phyloP scores from a whole-genome alignment of 2,113 vertebrate species.

The Eublepharis macularius region DNA sequence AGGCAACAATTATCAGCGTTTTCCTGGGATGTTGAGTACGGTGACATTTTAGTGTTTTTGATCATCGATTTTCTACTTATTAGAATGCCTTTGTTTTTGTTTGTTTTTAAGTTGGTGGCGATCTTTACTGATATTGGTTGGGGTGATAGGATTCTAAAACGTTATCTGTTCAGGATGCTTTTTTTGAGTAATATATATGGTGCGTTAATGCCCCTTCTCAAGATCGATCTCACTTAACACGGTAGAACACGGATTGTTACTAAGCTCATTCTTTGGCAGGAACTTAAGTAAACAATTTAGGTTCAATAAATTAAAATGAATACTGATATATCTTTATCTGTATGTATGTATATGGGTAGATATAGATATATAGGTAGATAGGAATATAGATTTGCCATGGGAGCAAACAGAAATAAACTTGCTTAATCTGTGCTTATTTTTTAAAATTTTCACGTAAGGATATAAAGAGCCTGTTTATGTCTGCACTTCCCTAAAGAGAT shows the following conservation, averaged over 20 bases:
- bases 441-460: constrained; percentile 5
- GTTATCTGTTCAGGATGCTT: constrained; percentile 53
- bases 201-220: constrained; percentile 64
- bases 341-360: no score
- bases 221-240: constrained; percentile 32
- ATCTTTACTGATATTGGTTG: constrained; percentile 67
- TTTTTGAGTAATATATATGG: constrained; percentile 35
- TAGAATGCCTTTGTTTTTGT: constrained; percentile 76
- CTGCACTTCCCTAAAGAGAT: constrained; percentile 49
- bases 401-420: background rate
- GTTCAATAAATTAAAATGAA: constrained; percentile 55
- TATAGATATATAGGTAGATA: no score
- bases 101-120: constrained; percentile 71
- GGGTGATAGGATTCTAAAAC: constrained; percentile 68
- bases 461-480: constrained; percentile 37
- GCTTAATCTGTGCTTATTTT: constrained; percentile 36
- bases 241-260: constrained; percentile 44
- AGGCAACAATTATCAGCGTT: constrained; percentile 81
- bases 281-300: constrained; percentile 20
- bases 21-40: constrained; percentile 70
- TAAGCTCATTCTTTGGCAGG: constrained; percentile 6
- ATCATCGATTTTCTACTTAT: constrained; percentile 80
- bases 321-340: background rate
- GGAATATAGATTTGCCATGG: constrained; percentile 22
- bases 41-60: constrained; percentile 76